phyloP scores from a whole-genome alignment of 64 coral and sea anemone genomes.

The Pocillopora damicornis region DNA sequence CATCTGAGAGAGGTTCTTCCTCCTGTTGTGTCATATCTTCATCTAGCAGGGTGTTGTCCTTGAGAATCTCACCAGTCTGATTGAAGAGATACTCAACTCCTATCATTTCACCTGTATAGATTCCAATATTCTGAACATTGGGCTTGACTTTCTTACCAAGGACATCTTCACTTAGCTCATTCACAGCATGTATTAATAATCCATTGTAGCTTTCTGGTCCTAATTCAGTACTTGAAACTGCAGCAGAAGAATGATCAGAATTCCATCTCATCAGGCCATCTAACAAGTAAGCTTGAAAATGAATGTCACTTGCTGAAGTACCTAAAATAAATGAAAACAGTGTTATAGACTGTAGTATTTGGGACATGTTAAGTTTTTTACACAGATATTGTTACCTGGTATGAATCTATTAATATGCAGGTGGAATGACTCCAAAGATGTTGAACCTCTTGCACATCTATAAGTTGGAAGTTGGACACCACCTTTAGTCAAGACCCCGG shows the following conservation, averaged over 20 bases:
- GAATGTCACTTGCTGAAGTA: conserved; percentile 33
- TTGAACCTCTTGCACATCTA: conserved; percentile 59
- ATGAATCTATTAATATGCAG: conserved; percentile 62
- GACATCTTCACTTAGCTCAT: conserved; percentile 25
- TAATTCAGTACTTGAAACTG: neutral
- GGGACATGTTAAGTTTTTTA: neutral
- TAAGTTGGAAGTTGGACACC: conserved; percentile 20
- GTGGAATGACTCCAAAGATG: conserved; percentile 66
- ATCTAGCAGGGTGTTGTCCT: neutral
- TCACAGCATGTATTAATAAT: neutral
- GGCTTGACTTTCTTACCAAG: conserved; percentile 11
- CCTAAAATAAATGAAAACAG: neutral
- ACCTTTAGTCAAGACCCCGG: conserved; percentile 25
- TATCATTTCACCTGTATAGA: conserved; percentile 52
- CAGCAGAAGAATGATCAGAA: conserved; percentile 40
- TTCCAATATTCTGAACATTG: conserved; percentile 3
- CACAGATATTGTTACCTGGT: conserved; percentile 17
- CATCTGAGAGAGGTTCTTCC: conserved; percentile 12
- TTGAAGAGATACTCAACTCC: conserved; percentile 51
- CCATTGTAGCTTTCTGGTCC: conserved; percentile 36
- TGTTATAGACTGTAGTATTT: neutral
- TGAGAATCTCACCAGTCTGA: conserved; percentile 35
- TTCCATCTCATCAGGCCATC: conserved; percentile 56
- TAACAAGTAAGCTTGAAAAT: conserved; percentile 65
- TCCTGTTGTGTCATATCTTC: neutral